Base-by-base conservation (phyloP, 2,113 vertebrate genomes). In the Diadophis punctatus region DNA sequence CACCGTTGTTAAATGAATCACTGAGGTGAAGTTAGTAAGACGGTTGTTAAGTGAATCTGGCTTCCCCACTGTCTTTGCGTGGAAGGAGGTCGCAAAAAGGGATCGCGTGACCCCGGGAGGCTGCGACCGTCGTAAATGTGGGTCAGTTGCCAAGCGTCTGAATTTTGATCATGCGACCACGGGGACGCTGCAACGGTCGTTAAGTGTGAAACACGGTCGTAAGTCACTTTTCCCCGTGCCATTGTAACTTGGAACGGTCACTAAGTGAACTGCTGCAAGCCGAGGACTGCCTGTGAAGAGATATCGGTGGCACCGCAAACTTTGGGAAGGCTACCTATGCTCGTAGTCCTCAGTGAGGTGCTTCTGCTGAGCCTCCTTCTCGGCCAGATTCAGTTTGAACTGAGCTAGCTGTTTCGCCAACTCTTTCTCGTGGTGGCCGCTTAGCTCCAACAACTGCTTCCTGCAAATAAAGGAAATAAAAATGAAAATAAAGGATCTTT, bases 361-460 rank as follows among this genome's bases (percentile, higher is more conserved):
- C 87, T 97, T 96, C 90, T 97, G 97, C 14, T 95, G 94, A 8
- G 97, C 96, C 2, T 98, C 98, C 6, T 94, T 95, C 63, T 97
- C 97, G 8, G 97, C 96, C 91, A 97, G 94, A 60, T 98, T 97
- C 2, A 93, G 87, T 52, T 97, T 96, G 96, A 98, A 98, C 95
- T 98, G 96, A 10, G 97, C 95, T 91, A 97, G 88, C 91, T 98
- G 97, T 0, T 89, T 18, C 4, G 97, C 96, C 89, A 97, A 53
- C 58, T 98, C 98, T 53, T 96, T 95, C 92, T 98, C 97, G 11
- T 98, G 97, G 88, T 96, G 97, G 2, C 94, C 95, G 8, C 87
- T 96, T 2, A 98, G 95, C 5, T 98, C 98, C 94, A 98, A 89
- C 23, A 98, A 74, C 94, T 98, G 98, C 93, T 97, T 98, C 95